Evolutionary conservation across 2,113 vertebrate species (phyloP), one percentile per base, ranked within the genome.

Genomic region (Aptenodytes forsteri): DNA sequence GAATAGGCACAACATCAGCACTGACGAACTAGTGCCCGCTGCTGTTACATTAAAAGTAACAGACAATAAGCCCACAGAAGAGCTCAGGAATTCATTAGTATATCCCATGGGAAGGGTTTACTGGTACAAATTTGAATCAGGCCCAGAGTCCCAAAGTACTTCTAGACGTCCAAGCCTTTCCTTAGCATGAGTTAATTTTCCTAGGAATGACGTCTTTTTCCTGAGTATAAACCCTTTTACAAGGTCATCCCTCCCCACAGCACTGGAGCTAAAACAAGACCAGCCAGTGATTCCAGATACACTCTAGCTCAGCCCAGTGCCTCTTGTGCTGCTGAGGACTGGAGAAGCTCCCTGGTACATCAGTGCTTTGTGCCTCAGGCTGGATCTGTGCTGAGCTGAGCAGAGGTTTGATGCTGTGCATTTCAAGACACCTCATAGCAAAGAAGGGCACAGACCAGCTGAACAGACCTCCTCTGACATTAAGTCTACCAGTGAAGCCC

Each of bases 261-360:
- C 84, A 56, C 56, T 87, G 66, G 23, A 59, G 30, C 54, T 89
- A 61, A 96, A 94, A 84, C 76, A 93, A 94, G 87, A 91, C 46
- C 56, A 93, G 96, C 46, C 87, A 79, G 82, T 75, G 78, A 94
- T 96, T 95, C 81, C 78, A 82, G 82, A 67, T 79, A 47, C 61
- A 44, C 49, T 38, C 64, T 50, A 23, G 47, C 76, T 87, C 44
- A 76, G 44, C 34, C 34, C 30, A 18, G 18, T 67, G 49, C 49
- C 70, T 54, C 61, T 69, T 61, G 30, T 61, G 52, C 73, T 65
- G 21, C 0, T 3, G 44, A 20, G 42, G 27, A 18, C 7, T 0
- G 1, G 64, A 87, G 69, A 61, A 79, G 18, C 11, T 76, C 15
- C 36, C 65, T 76, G 65, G 26, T 67, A 34, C 0, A 0, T 16